phyloP scores from a whole-genome alignment of 2,113 vertebrate genomes.

The Phaetusa simplex region DNA sequence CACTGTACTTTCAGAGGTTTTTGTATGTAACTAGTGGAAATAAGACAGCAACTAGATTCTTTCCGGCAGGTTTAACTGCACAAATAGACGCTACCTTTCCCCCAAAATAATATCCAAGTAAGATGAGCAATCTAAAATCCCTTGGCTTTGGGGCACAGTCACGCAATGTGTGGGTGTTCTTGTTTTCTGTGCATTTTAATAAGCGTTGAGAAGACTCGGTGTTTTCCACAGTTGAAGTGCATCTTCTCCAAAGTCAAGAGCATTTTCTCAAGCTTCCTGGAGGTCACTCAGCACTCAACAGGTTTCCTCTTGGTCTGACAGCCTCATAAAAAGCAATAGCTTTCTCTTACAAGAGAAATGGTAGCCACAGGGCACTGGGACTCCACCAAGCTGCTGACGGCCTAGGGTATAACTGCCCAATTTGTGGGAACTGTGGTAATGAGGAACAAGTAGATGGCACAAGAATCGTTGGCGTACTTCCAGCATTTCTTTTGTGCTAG shows the following conservation, averaged over 20 bases:
- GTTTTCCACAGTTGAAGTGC: neutral
- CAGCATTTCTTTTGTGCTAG: neutral
- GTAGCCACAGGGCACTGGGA: neutral
- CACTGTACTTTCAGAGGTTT: neutral
- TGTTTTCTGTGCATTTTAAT: neutral
- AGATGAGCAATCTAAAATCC: neutral
- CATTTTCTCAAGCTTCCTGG: neutral
- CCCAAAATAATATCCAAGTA: neutral
- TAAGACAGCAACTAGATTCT: neutral
- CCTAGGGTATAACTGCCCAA: accelerated
- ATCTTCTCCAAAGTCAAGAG: neutral
- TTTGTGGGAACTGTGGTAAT: neutral
- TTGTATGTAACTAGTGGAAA: neutral
- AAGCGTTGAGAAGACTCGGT: accelerated
- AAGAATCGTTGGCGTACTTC: neutral
- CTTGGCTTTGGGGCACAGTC: neutral
- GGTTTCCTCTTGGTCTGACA: neutral
- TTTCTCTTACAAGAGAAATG: neutral
- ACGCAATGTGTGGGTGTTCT: neutral
- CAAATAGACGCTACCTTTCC: neutral
- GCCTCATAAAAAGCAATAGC: neutral
- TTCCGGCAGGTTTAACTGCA: neutral
- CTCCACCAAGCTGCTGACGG: neutral
- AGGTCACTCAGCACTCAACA: neutral
- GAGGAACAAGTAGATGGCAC: neutral